Evolutionary conservation across 2,888 invertebrate species (phyloP).

Genomic region (Anthrax anthrax): DNA sequence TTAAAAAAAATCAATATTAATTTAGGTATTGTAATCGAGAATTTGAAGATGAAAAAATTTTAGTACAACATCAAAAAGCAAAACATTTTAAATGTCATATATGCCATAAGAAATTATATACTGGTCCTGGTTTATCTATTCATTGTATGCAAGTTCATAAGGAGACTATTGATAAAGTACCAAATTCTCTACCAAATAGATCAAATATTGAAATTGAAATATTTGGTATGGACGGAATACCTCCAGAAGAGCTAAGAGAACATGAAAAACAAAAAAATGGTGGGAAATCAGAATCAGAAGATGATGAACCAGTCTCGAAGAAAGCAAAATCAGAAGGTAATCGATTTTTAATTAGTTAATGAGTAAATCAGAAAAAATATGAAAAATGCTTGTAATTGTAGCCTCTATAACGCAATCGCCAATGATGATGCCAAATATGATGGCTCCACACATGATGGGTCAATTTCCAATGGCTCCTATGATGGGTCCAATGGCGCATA

Average conservation of each 20-base stretch:
- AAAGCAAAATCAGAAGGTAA: slow-evolving; percentile 57
- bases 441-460: slow-evolving; percentile 44
- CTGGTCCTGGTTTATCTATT: slow-evolving; percentile 88
- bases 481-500: slow-evolving; percentile 55
- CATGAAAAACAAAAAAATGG: slow-evolving; percentile 77
- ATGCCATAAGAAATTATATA: slow-evolving; percentile 98
- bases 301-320: slow-evolving; percentile 69
- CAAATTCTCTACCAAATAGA: slow-evolving; percentile 92
- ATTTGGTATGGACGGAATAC: slow-evolving; percentile 99
- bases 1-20: too few species aligned
- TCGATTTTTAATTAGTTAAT: slow-evolving; percentile 10
- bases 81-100: slow-evolving; percentile 99
- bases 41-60: slow-evolving; percentile 99
- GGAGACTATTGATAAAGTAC: slow-evolving; percentile 98
- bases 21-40: slow-evolving; percentile 97
- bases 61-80: slow-evolving; percentile 99
- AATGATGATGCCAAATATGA: slow-evolving; percentile 45
- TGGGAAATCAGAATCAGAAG: slow-evolving; percentile 67
- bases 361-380: too few species aligned
- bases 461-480: slow-evolving; percentile 43
- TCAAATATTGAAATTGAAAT: slow-evolving; percentile 99
- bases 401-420: slow-evolving; percentile 39
- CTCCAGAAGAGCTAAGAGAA: slow-evolving; percentile 83
- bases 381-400: slow-evolving; percentile 6
- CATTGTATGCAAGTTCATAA: slow-evolving; percentile 99